Evolutionary conservation across 2,888 invertebrate species (phyloP), one percentile per base, ranked within the genome.

Genomic region (Ophioninae sp.): DNA sequence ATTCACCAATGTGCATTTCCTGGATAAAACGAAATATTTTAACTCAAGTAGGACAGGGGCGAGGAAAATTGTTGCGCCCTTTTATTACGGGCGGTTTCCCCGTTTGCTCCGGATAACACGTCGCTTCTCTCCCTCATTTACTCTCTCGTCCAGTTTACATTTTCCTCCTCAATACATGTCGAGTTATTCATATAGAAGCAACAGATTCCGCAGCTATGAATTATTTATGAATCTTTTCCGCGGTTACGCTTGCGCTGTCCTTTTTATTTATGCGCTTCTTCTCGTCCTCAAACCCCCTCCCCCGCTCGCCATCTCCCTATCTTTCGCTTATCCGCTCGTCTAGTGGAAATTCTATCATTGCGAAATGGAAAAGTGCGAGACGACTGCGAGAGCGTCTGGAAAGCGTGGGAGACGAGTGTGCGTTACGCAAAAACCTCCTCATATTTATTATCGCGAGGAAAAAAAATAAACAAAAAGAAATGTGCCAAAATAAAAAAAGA

Each of bases 131-230:
- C 65, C 72, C 65, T 69, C 39, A 62, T 17, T 67, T 57, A 57
- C 50, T 78, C 56, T 72, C 65, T 73, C 67, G 30, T 81, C 73
- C 57, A 69, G 56, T 82, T 78, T 80, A 80, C 69, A 80, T 80
- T 69, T 75, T 75, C 69, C n/a, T 69, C 61, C 72, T 62, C 61
- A 81, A 77, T 72, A 62, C 64, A 65, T 70, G 59, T 76, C 70
- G 75, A 76, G 81, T 84, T 84, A 81, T 85, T 83, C 79, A 64
- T 77, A 69, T 70, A 50, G 78, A 85, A 87, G 86, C 87, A 87
- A 87, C 87, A 87, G 87, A 88, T 87, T 86, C 82, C 61, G 73
- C 70, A 74, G 59, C 69, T 75, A 85, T 88, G 88, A 88, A 88
- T 88, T 86, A 88, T 88, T 86, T 86, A 88, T 88, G 83, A 83